Conservation (phyloP, 2,888 invertebrate species). For the Panopea generosa region DNA sequence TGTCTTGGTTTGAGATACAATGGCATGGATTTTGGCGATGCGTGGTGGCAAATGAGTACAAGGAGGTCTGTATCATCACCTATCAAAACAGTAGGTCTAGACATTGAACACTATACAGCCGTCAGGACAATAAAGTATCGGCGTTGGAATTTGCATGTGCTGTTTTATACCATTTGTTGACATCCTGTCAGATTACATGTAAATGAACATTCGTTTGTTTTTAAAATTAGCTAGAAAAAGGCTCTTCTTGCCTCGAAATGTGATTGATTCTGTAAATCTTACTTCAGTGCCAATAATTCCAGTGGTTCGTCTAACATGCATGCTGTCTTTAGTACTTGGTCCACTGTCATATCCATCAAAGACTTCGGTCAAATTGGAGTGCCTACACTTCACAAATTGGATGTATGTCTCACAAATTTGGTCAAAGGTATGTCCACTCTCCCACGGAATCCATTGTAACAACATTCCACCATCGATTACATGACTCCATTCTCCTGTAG, state of each 20-base stretch:
- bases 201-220: slow-evolving; percentile 71
- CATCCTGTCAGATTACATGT: slow-evolving; percentile 46
- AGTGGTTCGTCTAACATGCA: slow-evolving; percentile 52
- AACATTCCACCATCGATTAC: slow-evolving; percentile 66
- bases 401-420: slow-evolving; percentile 40
- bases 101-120: slow-evolving; percentile 39
- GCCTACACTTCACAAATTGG: slow-evolving; percentile 40
- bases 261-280: slow-evolving; percentile 37
- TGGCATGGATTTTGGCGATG: no score
- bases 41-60: slow-evolving; percentile 61
- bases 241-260: slow-evolving; percentile 51
- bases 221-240: slow-evolving; percentile 56
- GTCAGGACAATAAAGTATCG: slow-evolving; percentile 63
- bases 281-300: slow-evolving; percentile 27
- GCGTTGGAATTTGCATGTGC: slow-evolving; percentile 63
- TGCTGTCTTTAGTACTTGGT: slow-evolving; percentile 63
- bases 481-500: slow-evolving; percentile 6
- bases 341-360: slow-evolving; percentile 66
- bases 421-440: slow-evolving; percentile 31
- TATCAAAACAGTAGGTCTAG: slow-evolving; percentile 44
- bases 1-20: no score
- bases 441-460: slow-evolving; percentile 34
- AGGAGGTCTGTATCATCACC: slow-evolving; percentile 73
- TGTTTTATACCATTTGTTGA: slow-evolving; percentile 18
- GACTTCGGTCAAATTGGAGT: slow-evolving; percentile 44